Evolutionary conservation across 2,113 vertebrate species (phyloP).

Genomic region (Calyptommatus sinebrachiatus): DNA sequence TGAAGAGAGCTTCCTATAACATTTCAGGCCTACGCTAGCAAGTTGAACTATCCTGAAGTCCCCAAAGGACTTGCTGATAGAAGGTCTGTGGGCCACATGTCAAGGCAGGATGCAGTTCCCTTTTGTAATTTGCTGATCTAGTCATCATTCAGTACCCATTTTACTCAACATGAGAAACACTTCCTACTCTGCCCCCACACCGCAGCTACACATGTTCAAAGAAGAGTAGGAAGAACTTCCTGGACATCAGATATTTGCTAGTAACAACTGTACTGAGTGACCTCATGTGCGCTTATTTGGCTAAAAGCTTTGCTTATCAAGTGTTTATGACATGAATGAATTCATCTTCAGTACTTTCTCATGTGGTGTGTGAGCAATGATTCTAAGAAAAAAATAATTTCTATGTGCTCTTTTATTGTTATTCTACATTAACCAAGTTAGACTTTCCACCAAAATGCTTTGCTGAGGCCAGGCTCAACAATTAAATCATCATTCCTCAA

Average conservation of each 20-base stretch:
- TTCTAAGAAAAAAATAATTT: background rate
- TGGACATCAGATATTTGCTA: background rate
- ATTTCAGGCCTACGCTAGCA: slow-evolving; percentile 59
- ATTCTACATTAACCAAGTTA: background rate
- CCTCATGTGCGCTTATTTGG: background rate
- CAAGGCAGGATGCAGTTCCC: slow-evolving; percentile 65
- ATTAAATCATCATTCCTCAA: background rate
- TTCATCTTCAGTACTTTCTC: slow-evolving; percentile 18
- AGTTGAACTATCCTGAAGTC: slow-evolving; percentile 43
- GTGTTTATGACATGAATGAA: slow-evolving; percentile 26
- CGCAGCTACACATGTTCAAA: slow-evolving; percentile 17
- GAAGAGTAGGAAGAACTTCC: slow-evolving; percentile 30
- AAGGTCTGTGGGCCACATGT: slow-evolving; percentile 62
- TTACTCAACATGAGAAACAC: background rate
- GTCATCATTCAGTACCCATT: slow-evolving; percentile 50
- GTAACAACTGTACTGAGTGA: slow-evolving; percentile 28
- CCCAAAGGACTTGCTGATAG: slow-evolving; percentile 29
- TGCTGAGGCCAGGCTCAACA: background rate
- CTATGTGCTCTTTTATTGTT: background rate
- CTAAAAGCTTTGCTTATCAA: slow-evolving; percentile 1
- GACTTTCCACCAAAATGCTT: background rate
- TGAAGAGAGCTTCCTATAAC: slow-evolving; percentile 53
- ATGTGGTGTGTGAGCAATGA: background rate
- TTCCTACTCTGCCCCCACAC: slow-evolving; percentile 39
- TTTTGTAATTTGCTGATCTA: slow-evolving; percentile 51